Base-by-base conservation (phyloP, 2,797 vertebrate genomes). In the Fistularia tabacaria region DNA sequence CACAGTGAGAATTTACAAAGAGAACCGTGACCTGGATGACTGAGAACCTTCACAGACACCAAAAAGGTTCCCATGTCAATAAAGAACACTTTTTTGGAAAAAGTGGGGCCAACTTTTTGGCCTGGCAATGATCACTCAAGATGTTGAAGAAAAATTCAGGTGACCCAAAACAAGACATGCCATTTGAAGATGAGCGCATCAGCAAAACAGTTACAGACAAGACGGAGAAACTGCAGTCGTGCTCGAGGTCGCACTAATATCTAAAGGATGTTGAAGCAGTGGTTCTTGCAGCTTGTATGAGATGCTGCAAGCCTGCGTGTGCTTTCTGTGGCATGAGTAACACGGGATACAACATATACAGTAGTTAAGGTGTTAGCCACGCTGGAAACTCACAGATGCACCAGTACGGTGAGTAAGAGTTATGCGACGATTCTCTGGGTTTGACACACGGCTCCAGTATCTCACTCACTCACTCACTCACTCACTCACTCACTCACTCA, bases 21-120 rank as follows among this genome's bases (percentile, higher is more conserved):
- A 25, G 25, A 25, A 25, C 25, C 25, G 25, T 25, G 25, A 25
- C 25, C 25, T 25, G 25, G 25, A 25, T 25, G 25, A 25, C 25
- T 25, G 25, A 25, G 25, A 25, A 25, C 25, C 25, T 25, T 25
- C 25, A 25, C 25, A 25, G 25, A 3, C 25, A 25, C 25, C 25
- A 5, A 25, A 45, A 54, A 51, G 10, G 54, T 61, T 83, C 79
- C 74, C 58, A 69, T 68, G 57, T 79, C 7, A 78, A 69, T 69
- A 64, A 78, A 78, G 62, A 82, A 79, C 69, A 79, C 78, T 5
- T 2, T 79, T 84, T 72, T 65, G 70, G 47, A 79, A 69, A 44
- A 62, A 74, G 79, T 74, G 72, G 62, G 71, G 66, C 73, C 61
- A 56, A 59, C 47, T 59, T 81, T 87, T 84, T 83, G 81, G 75